These are phyloP conservation scores for Aphidius ervi DNA, from an alignment of 1,140 invertebrate genomes.

Conservation along the genomic window DNA sequence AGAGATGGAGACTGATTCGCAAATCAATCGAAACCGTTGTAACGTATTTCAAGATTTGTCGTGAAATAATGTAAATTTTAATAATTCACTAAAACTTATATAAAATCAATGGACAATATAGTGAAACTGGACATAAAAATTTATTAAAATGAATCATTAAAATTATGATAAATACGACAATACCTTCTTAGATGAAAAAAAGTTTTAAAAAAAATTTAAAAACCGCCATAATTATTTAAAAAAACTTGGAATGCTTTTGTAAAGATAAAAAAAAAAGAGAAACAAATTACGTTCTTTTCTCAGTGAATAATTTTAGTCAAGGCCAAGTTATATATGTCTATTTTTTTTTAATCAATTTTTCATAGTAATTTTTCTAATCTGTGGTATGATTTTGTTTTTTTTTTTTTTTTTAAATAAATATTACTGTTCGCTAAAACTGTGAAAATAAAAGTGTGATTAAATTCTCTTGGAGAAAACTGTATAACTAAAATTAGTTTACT, in stretches of 20 bases:
- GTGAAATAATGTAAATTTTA: constrained; percentile 27
- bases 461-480: no score
- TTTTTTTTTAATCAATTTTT: no score
- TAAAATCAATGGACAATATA: constrained; percentile 24
- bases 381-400: not conserved
- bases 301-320: no score
- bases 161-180: constrained; percentile 25
- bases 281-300: no score
- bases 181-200: constrained; percentile 15
- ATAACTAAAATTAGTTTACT: no score
- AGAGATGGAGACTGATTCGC: constrained; percentile 28
- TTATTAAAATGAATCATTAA: constrained; percentile 9
- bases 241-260: no score
- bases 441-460: no score
- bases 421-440: no score
- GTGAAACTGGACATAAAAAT: constrained; percentile 12
- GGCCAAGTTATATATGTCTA: no score
- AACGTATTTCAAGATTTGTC: constrained; percentile 24
- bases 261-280: no score
- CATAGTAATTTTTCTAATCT: no score
- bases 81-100: constrained; percentile 31
- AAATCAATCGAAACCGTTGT: constrained; percentile 25
- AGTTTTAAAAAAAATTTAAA: not conserved
- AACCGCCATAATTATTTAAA: no score
- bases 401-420: not conserved